Base-by-base conservation (phyloP, 2,797 vertebrate species). In the Silurus aristotelis region DNA sequence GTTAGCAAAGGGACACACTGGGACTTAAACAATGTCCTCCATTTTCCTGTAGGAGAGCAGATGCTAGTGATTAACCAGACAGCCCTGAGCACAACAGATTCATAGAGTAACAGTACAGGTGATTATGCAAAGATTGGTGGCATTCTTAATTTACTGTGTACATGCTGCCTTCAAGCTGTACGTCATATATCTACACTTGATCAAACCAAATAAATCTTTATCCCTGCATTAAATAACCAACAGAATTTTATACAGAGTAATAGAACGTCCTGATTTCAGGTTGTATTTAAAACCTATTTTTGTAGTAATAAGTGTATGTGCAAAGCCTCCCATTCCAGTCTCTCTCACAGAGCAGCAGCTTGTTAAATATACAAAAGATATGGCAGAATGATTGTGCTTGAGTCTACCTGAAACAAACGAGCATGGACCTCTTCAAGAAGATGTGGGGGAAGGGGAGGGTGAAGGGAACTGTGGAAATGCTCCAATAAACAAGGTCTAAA, bases 81-180 rank as follows among this genome's bases (percentile, higher is more conserved):
- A 85, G 90, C 91, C 90, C 92, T 90, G 90, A 93, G 91, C 71
- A 80, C 82, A 68, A 91, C 85, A 91, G 89, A 86, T 89, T 80
- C 85, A 88, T 80, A 73, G 60, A 80, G 22, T 7, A 66, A 79
- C 73, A 64, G 55, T 22, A 56, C 46, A 25, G 43, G 3, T 7
- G 84, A 90, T 88, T 76, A 38, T 77, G 67, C 66, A 68, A 27
- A 31, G 25, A 52, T 48, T n/a, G 12, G 14, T 46, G 15, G 1
- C 20, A n/a, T 82, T 81, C 27, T 82, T 68, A 64, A 83, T 63
- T 48, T 20, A 82, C 22, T 63, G 52, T 64, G n/a, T 46, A 76
- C 22, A 70, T 52, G 7, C 38, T 81, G 25, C 43, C 70, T 72
- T 48, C 20, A 64, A 75, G 22, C 68, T 60, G 52, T 56, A 80